A percentile compares a stretch with the other conserved stretches of the same genome.
phyloP scores from a whole-genome alignment of 1,140 invertebrate species.

The Drosophila paulistorum region DNA sequence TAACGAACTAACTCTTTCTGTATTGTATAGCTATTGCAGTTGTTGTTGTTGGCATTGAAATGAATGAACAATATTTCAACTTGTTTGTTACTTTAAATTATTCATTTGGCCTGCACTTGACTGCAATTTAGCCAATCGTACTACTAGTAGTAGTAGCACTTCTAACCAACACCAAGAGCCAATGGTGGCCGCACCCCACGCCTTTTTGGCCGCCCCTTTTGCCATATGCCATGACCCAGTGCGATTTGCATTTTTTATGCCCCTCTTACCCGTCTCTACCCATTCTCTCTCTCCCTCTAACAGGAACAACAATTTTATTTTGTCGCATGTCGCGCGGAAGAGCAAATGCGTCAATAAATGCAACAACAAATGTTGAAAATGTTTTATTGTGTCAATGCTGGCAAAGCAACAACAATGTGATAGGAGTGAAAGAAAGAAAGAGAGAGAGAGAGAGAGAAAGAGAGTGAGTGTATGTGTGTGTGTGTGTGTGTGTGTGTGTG shows the following conservation, averaged over 20 bases:
- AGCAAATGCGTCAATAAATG: slow-evolving; percentile 78
- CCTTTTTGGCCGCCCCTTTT: not conserved
- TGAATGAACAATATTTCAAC: slow-evolving; percentile 1
- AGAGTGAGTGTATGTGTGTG: not conserved
- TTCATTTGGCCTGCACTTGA: slow-evolving; percentile 54
- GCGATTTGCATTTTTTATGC: not conserved
- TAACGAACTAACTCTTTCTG: not conserved
- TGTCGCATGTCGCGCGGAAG: slow-evolving; percentile 71
- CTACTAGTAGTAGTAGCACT: no score
- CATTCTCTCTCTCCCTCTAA: not conserved
- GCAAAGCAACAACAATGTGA: slow-evolving; percentile 27
- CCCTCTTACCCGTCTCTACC: not conserved
- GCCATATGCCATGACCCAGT: slow-evolving; percentile 39
- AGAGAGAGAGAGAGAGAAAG: not conserved
- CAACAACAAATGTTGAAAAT: slow-evolving; percentile 66
- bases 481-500: not conserved
- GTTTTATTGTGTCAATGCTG: slow-evolving; percentile 78
- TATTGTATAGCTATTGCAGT: no score
- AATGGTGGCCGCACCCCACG: no score
- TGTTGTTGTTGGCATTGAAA: no score
- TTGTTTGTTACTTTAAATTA: slow-evolving; percentile 39
- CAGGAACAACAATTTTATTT: slow-evolving; percentile 64
- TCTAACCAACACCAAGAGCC: no score
- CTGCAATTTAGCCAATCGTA: slow-evolving; percentile 50
- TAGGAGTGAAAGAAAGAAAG: not conserved